Conservation (phyloP, 2,888 invertebrate species). For the Hemistola chrysoprasaria region DNA sequence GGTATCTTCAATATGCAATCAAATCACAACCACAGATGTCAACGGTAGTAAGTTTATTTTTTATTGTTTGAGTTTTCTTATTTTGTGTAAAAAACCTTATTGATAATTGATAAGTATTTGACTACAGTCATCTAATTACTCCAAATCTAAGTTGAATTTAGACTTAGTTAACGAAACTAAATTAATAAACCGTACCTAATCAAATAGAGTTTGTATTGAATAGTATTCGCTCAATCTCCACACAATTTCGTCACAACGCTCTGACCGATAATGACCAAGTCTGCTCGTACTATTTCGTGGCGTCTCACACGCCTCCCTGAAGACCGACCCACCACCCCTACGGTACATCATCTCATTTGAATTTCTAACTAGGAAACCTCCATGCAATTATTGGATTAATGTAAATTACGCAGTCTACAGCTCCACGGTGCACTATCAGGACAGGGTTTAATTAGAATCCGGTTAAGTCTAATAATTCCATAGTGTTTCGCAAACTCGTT, state of each 20-base stretch:
- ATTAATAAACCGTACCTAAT: no score
- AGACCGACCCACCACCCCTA: conserved; percentile 60
- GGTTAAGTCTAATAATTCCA: conserved; percentile 76
- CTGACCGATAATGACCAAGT: conserved; percentile 41
- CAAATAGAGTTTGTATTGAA: neutral
- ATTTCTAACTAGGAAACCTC: conserved; percentile 96
- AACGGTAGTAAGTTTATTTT: no score
- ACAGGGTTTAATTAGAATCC: conserved; percentile 80
- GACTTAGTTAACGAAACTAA: neutral
- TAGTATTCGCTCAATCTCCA: no score
- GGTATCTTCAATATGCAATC: no score
- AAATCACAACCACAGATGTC: no score
- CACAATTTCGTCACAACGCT: conserved; percentile 4
- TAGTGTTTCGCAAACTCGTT: conserved; percentile 53
- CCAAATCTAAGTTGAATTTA: no score
- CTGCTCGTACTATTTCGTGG: conserved; percentile 52
- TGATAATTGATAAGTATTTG: no score
- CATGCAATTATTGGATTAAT: conserved; percentile 97
- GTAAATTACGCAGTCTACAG: conserved; percentile 93
- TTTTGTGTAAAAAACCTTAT: no score
- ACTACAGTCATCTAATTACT: no score
- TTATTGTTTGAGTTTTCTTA: no score
- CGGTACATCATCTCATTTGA: conserved; percentile 93
- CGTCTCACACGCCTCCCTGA: conserved; percentile 58
- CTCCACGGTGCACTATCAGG: conserved; percentile 80